Evolutionary conservation across 2,113 vertebrate genomes (phyloP), one percentile per base, ranked within the genome.

Genomic region (Nasalis larvatus): DNA sequence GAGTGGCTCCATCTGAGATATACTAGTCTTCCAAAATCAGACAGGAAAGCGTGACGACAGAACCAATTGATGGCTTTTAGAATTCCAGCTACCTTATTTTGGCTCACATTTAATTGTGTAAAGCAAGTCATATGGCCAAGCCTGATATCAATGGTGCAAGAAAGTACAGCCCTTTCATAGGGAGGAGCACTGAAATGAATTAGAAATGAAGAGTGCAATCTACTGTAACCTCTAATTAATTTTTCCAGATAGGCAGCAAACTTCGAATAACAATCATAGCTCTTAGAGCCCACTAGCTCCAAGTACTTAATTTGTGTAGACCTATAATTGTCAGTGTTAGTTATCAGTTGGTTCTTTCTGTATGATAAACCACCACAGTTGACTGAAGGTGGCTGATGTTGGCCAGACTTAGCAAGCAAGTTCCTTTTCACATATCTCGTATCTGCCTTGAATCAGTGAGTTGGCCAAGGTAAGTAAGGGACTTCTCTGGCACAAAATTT

Each of bases 221-320:
- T 78, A 49, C 37, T 81, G 13, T 60, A 54, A 86, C 4, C 47
- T 81, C 23, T 78, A 20, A 40, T 63, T 78, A 25, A 40, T 63
- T 60, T 97, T 97, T 93, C 66, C n/a, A 90, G 81, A 69, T 69
- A 69, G 76, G 35, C 12, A 56, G 21, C n/a, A 71, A 94, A 78
- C 32, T 52, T 83, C 54, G n/a, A 87, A 82, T 77, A 83, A 63
- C 35, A 71, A 32, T 58, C 58, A 63, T 45, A 93, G 77, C 11
- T 69, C 56, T 73, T 80, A 40, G 23, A 83, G 27, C 91, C 54
- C 1, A 30, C 23, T 42, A 71, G 20, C 37, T n/a, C 52, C 63
- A 71, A 54, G n/a, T 56, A 78, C 47, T 97, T 94, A 40, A 71
- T 94, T 86, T 77, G 11, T 82, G 11, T 49, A 81, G 35, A 91